These are phyloP conservation scores for Zaprionus kolodkinae DNA, from an alignment of 1,140 invertebrate species.

Conservation along the genomic window DNA sequence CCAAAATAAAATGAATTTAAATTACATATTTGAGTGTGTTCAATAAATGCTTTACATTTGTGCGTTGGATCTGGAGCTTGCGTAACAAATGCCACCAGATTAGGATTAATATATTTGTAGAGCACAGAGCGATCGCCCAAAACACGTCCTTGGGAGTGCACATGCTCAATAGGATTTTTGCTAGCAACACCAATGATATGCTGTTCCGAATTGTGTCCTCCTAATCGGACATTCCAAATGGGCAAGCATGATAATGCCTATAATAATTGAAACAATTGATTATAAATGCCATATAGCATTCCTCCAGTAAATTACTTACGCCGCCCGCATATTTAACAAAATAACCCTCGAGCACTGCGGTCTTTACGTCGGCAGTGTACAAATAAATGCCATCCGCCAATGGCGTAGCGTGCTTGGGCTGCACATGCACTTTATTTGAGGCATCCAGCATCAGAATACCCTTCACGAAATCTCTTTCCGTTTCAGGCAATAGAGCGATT, in stretches of 20 bases:
- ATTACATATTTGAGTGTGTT: background rate
- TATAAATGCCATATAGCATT: background rate
- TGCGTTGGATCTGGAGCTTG: slow-evolving; percentile 90
- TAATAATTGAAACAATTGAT: slow-evolving; percentile 2
- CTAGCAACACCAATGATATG: slow-evolving; percentile 88
- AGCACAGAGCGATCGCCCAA: slow-evolving; percentile 97
- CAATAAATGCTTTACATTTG: slow-evolving; percentile 87
- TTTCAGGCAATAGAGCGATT: slow-evolving; percentile 88
- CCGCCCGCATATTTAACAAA: slow-evolving; percentile 85
- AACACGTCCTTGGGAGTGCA: slow-evolving; percentile 98
- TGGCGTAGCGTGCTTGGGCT: slow-evolving; percentile 86
- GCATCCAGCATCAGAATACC: slow-evolving; percentile 91
- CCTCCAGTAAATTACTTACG: slow-evolving; percentile 44
- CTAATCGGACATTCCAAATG: slow-evolving; percentile 90
- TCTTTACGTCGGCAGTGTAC: slow-evolving; percentile 88
- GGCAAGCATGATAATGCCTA: slow-evolving; percentile 84
- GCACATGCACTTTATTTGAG: slow-evolving; percentile 89
- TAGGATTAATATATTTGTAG: slow-evolving; percentile 99
- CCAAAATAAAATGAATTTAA: slow-evolving; percentile 6
- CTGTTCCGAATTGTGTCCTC: slow-evolving; percentile 86
- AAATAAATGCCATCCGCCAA: slow-evolving; percentile 88
- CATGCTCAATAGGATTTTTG: slow-evolving; percentile 92
- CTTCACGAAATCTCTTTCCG: slow-evolving; percentile 90
- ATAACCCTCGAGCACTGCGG: slow-evolving; percentile 89
- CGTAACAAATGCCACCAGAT: slow-evolving; percentile 94